A percentile compares a stretch with the other conserved stretches of the same genome.
These are phyloP conservation scores for Sipha flava DNA, from an alignment of 1,140 invertebrate genomes.

Conservation along the genomic window DNA sequence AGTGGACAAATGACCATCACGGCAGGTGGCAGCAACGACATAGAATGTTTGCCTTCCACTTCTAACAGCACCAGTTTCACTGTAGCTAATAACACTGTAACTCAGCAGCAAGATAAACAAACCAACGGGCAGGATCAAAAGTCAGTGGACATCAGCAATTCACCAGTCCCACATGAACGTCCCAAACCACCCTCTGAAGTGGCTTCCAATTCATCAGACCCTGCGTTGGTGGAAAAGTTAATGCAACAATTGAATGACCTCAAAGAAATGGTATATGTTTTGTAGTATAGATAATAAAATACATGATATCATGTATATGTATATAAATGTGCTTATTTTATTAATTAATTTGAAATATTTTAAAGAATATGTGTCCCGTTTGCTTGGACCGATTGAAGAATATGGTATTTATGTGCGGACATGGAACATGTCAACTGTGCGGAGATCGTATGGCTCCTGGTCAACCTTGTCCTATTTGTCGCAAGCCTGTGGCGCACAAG, in stretches of 20 bases:
- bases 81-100: neutral
- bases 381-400: slow-evolving; percentile 95
- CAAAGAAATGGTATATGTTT: slow-evolving; percentile 74
- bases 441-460: slow-evolving; percentile 77
- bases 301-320: too few species aligned
- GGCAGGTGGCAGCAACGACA: neutral
- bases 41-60: neutral
- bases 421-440: slow-evolving; percentile 96
- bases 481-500: slow-evolving; percentile 88
- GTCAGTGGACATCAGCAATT: neutral
- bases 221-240: slow-evolving; percentile 17
- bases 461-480: slow-evolving; percentile 86
- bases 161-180: neutral
- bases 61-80: too few species aligned
- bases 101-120: neutral
- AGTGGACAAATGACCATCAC: too few species aligned
- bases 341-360: slow-evolving; percentile 39
- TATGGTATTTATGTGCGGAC: slow-evolving; percentile 97
- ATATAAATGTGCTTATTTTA: too few species aligned
- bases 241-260: slow-evolving; percentile 95
- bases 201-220: neutral
- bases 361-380: slow-evolving; percentile 93
- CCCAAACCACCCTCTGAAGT: neutral
- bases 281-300: too few species aligned
- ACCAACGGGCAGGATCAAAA: neutral